Evolutionary conservation across 1,140 invertebrate species (phyloP), one percentile per base, ranked within the genome.

Genomic region (Drosophila burlai): DNA sequence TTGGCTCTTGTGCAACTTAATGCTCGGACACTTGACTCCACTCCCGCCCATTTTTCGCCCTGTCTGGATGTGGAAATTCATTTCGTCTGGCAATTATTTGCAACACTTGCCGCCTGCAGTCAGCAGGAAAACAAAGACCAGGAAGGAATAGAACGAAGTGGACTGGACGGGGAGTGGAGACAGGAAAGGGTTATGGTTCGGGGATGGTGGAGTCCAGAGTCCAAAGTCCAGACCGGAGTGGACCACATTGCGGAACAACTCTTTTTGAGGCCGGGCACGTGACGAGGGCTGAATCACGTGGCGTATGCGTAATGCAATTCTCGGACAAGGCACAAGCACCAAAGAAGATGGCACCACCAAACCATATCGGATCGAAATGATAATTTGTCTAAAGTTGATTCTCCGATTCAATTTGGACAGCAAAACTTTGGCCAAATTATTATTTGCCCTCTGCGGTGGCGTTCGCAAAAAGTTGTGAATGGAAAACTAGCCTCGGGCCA

Each of bases 81-180:
- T 67, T 69, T 59, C 75, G 75, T 78, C 75, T 78, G 75, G 75
- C 74, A 77, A 77, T 77, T 77, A 77, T 77, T 77, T 77, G 75
- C 74, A 77, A 77, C 75, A 77, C 75, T 77, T 77, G 74, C 75
- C 55, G 52, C 65, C 58, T 49, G 66, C 55, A 67, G 64, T 26
- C 64, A 62, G 64, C 38, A 43, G 38, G 50, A 52, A 67, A 67
- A 77, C 73, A 77, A 66, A 67, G 62, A 67, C 42, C 40, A 47
- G 64, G 31, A 61, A 60, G 47, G 74, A 77, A 73, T 73, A 73
- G 69, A 59, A 73, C 21, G 13, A 38, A 61, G 36, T 42, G 65
- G 13, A 47, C 13, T 8, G 46, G 7, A 9, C 7, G 8, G 42
- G 42, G 10, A 11, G 43, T n/a, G 18, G 45, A 9, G 9, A 11